phyloP scores from a whole-genome alignment of 2,888 invertebrate species.

The Shargacucullia verbasci region DNA sequence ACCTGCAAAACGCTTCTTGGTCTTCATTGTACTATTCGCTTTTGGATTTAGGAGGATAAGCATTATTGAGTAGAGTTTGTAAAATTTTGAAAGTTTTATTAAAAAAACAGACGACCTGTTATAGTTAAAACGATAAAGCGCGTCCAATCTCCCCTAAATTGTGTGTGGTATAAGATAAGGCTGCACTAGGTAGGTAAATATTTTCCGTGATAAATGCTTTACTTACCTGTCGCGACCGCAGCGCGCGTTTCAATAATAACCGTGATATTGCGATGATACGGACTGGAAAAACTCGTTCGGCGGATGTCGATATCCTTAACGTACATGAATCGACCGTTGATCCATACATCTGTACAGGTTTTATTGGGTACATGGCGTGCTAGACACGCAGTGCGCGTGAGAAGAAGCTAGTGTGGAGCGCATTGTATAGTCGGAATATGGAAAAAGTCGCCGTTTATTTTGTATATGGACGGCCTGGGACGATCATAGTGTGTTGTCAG shows the following conservation, averaged over 20 bases:
- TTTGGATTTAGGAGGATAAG: conserved; percentile 2
- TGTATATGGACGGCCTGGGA: conserved; percentile 63
- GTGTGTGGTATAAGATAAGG: conserved; percentile 70
- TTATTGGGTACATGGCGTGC: conserved; percentile 62
- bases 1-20: conserved; percentile 34
- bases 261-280: conserved; percentile 89
- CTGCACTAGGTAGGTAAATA: conserved; percentile 79
- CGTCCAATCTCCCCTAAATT: conserved; percentile 72
- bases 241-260: conserved; percentile 88
- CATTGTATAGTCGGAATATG: conserved; percentile 60
- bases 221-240: conserved; percentile 87
- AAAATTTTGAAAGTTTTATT: conserved; percentile 37
- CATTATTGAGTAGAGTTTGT: not conserved
- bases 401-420: conserved; percentile 34
- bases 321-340: conserved; percentile 68
- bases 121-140: conserved; percentile 62
- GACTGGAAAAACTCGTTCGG: conserved; percentile 89
- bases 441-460: conserved; percentile 61
- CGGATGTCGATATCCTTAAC: conserved; percentile 88
- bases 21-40: conserved; percentile 6
- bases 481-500: conserved; percentile 78
- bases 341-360: conserved; percentile 44
- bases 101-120: conserved; percentile 42
- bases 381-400: not conserved
- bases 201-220: conserved; percentile 85